These are phyloP conservation scores for Hycleus phaleratus DNA, from an alignment of 1,140 invertebrate species.

Conservation along the genomic window DNA sequence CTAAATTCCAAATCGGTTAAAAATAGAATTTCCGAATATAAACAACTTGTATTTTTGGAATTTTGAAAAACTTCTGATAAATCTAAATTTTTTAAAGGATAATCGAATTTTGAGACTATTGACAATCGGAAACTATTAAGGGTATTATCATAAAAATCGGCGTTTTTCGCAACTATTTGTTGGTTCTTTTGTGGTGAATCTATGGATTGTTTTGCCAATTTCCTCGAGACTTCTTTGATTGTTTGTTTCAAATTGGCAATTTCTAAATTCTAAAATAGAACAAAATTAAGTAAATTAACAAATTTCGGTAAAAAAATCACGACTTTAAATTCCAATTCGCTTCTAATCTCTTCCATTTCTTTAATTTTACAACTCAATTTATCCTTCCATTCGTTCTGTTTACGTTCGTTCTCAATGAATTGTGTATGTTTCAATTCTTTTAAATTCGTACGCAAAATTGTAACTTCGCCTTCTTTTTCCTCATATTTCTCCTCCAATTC, in stretches of 20 bases:
- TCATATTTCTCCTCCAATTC: conserved; percentile 18
- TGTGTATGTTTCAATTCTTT: conserved; percentile 12
- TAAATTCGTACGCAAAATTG: conserved; percentile 26
- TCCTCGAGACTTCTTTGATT: conserved; percentile 15
- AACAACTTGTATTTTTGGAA: not conserved
- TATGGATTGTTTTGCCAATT: not conserved
- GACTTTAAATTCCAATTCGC: conserved; percentile 33
- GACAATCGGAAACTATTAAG: not conserved
- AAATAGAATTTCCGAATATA: not conserved
- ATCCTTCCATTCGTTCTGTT: conserved; percentile 26
- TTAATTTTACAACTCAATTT: conserved; percentile 22
- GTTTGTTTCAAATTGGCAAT: conserved; percentile 31
- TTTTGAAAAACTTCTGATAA: not conserved
- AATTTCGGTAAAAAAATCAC: not conserved
- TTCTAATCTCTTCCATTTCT: conserved; percentile 23
- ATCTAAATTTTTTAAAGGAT: not conserved
- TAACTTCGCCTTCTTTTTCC: conserved; percentile 30
- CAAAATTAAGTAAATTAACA: not conserved
- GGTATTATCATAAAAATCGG: not conserved
- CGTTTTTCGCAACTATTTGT: not conserved
- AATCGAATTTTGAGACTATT: conserved; percentile 5
- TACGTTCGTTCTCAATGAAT: conserved; percentile 22
- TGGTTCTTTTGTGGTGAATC: not conserved
- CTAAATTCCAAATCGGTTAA: not conserved
- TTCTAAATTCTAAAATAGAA: conserved; percentile 29